phyloP scores from a whole-genome alignment of 2,888 invertebrate species.

The Danaus chrysippus region DNA sequence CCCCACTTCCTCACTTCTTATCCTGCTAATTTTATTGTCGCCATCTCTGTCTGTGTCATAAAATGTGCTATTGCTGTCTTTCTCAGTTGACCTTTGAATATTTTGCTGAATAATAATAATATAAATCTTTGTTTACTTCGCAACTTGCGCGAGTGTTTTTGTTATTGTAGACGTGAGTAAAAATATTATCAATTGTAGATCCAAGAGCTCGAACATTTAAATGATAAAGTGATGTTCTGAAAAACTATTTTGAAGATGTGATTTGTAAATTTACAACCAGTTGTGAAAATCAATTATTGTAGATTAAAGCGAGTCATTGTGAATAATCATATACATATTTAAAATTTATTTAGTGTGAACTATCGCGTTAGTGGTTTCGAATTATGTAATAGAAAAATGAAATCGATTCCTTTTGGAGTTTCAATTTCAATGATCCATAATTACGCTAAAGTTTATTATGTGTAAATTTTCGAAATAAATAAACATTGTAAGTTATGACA shows the following conservation, averaged over 20 bases:
- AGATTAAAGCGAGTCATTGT: conserved; percentile 70
- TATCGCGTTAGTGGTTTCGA: conserved; percentile 47
- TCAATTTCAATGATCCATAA: conserved; percentile 37
- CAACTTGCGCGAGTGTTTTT: conserved; percentile 70
- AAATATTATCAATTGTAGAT: conserved; percentile 43
- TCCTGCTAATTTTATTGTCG: conserved; percentile 28
- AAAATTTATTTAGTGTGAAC: conserved; percentile 45
- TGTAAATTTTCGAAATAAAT: conserved; percentile 46
- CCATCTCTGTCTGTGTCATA: conserved; percentile 43
- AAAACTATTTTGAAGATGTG: conserved; percentile 7
- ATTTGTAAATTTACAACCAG: conserved; percentile 14
- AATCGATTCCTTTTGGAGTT: conserved; percentile 38
- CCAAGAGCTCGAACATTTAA: conserved; percentile 14
- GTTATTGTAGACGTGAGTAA: conserved; percentile 59
- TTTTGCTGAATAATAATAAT: conserved; percentile 65
- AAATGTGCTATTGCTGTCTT: conserved; percentile 39
- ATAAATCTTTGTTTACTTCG: conserved; percentile 76
- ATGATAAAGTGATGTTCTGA: conserved; percentile 14
- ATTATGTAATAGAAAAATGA: conserved; percentile 68
- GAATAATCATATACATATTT: conserved; percentile 58
- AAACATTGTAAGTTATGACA: conserved; percentile 58
- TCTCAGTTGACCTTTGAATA: conserved; percentile 71
- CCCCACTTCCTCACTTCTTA: conserved; percentile 19
- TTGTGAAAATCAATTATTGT: conserved; percentile 37
- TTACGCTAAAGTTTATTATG: conserved; percentile 32